A percentile compares a stretch with the other conserved stretches of the same genome.
Evolutionary conservation across 2,888 invertebrate species (phyloP).

Genomic region (Trichacis sp.): DNA sequence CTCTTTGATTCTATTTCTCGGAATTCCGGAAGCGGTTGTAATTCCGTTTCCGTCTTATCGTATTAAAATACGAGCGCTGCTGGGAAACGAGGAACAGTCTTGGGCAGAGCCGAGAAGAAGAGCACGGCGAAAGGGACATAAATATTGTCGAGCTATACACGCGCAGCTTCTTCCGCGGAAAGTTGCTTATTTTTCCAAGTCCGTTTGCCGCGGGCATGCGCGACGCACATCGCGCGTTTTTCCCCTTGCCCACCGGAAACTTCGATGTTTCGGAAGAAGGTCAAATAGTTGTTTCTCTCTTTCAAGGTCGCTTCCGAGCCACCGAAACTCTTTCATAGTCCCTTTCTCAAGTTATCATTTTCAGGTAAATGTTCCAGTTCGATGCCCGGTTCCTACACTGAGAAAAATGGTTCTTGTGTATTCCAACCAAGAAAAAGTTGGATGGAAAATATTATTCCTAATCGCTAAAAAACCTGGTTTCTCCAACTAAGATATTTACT

Average conservation of each 20-base stretch:
- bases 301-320: slow-evolving; percentile 33
- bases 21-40: slow-evolving; percentile 22
- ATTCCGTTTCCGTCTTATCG: slow-evolving; percentile 20
- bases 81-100: slow-evolving; percentile 9
- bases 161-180: slow-evolving; percentile 12
- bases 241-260: background rate
- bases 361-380: too few relatives aligned
- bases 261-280: slow-evolving; percentile 35
- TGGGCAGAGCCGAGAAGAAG: slow-evolving; percentile 7
- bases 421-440: too few relatives aligned
- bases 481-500: too few relatives aligned
- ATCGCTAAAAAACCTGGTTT: too few relatives aligned
- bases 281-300: slow-evolving; percentile 40
- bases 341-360: too few relatives aligned
- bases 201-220: slow-evolving; percentile 14
- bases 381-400: too few relatives aligned
- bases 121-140: slow-evolving; percentile 8
- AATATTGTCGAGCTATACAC: slow-evolving; percentile 12
- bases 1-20: slow-evolving; percentile 18
- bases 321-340: background rate
- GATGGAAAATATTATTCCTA: too few relatives aligned
- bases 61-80: slow-evolving; percentile 20
- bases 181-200: slow-evolving; percentile 21
- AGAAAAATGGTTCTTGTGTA: too few relatives aligned
- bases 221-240: slow-evolving; percentile 3